These are phyloP conservation scores for Bergia puertoricense DNA, from an alignment of 92 coral and sea anemone genomes.

Conservation along the genomic window DNA sequence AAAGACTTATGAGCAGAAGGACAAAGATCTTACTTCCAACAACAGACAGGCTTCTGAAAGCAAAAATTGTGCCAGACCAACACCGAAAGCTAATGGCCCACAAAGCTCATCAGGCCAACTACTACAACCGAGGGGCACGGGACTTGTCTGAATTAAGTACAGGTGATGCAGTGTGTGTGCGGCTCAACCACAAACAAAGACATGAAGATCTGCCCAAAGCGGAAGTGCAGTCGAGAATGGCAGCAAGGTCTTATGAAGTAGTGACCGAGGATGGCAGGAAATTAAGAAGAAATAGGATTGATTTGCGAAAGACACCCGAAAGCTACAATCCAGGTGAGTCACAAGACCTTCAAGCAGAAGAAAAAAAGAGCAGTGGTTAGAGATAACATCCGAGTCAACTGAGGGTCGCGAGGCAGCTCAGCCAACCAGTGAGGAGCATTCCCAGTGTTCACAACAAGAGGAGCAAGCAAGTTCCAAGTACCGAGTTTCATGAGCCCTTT, in stretches of 20 bases:
- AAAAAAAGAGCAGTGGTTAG: conserved; percentile 1
- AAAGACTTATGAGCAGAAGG: conserved; percentile 46
- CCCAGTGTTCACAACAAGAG: not conserved
- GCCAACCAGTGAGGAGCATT: conserved; percentile 3
- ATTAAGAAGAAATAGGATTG: not conserved
- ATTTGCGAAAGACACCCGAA: conserved; percentile 6
- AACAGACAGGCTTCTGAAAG: conserved; percentile 17
- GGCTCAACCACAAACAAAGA: not conserved
- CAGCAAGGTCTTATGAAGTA: not conserved
- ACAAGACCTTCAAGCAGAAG: not conserved
- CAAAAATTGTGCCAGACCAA: conserved; percentile 1
- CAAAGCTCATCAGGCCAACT: conserved; percentile 47
- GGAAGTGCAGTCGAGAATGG: not conserved
- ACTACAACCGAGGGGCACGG: conserved; percentile 53
- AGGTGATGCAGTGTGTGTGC: conserved; percentile 12
- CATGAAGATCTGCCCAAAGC: conserved; percentile 7
- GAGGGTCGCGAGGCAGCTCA: conserved; percentile 13
- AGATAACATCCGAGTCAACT: not conserved
- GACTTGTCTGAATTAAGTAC: conserved; percentile 4
- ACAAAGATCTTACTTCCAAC: conserved; percentile 49
- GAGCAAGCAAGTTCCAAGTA: not conserved
- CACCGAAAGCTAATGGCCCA: conserved; percentile 29
- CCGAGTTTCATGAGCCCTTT: not conserved
- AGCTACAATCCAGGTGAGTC: not conserved
- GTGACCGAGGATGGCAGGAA: conserved; percentile 10